Percentiles rank a stretch among this genome's conserved stretches.
Evolutionary conservation across 2,113 vertebrate genomes (phyloP).

Genomic region (Dasyornis broadbenti): DNA sequence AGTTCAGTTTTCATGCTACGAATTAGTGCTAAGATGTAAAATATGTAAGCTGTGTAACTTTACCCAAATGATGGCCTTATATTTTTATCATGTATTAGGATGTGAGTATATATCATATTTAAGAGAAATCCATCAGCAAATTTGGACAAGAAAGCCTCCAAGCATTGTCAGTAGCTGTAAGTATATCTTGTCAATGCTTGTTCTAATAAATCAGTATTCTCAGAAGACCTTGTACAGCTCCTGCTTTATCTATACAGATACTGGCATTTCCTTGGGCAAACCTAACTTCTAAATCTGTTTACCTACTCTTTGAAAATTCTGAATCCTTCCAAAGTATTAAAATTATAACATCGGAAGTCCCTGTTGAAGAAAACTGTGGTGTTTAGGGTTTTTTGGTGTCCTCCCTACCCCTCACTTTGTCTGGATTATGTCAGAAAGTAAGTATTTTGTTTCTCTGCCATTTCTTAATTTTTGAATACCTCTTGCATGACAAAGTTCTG

Average conservation of each 20-base stretch:
- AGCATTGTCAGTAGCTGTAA: neutral
- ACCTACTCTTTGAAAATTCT: neutral
- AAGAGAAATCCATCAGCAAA: neutral
- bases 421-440: neutral
- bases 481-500: neutral
- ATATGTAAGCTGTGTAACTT: neutral
- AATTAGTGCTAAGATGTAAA: neutral
- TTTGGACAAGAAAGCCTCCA: neutral
- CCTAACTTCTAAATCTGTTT: neutral
- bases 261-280: neutral
- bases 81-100: neutral
- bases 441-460: neutral
- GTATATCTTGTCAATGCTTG: neutral
- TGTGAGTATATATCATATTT: neutral
- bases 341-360: neutral
- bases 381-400: neutral
- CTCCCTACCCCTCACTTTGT: neutral
- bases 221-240: neutral
- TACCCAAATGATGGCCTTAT: neutral
- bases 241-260: neutral
- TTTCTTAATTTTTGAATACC: neutral
- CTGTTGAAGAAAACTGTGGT: neutral
- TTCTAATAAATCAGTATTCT: neutral
- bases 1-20: neutral
- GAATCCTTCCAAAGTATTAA: neutral